Evolutionary conservation across 2,888 invertebrate genomes (phyloP), one percentile per base, ranked within the genome.

Genomic region (Volucella inanis): DNA sequence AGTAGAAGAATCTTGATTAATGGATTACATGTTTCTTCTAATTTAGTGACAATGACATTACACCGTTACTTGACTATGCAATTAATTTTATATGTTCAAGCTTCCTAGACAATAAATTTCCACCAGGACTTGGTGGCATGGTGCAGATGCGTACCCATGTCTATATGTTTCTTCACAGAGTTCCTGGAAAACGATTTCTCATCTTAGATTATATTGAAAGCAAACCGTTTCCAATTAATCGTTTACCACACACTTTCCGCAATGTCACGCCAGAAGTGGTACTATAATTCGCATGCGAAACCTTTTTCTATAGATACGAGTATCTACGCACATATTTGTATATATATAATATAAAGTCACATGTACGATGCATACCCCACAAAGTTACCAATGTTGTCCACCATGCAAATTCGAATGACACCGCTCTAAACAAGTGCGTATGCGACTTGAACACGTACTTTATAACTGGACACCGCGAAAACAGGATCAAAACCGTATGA

Each of bases 161-260:
- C 18, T 11, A 70, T 43, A 59, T 43, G 6, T 31, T 4, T 31
- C 6, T 43, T 43, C 22, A 47, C 10, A 45, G 55, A 77, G 77
- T 77, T 81, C 67, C 72, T 68, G 39, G 39, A 77, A 85, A 76
- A 55, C 62, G 85, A 85, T 85, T 77, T 72, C 22, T 77, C 85
- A 81, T 85, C 71, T 77, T 43, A 76, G 85, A 85, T 85, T 81
- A 81, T 81, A 85, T 77, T 85, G 72, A 81, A 85, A 77, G 81
- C 85, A 81, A 85, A 85, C 85, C 81, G 85, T 85, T 85, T 85
- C 72, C 81, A 85, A 85, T 85, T 85, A 85, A 85, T 85, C 85
- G 81, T 61, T 81, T 77, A 77, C 81, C 81, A 76, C 81, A 81
- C 76, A 80, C 84, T 76, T 55, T 64, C 43, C 38, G n/a, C 31